phyloP scores from a whole-genome alignment of 2,888 invertebrate genomes.

The Fragum sueziense region DNA sequence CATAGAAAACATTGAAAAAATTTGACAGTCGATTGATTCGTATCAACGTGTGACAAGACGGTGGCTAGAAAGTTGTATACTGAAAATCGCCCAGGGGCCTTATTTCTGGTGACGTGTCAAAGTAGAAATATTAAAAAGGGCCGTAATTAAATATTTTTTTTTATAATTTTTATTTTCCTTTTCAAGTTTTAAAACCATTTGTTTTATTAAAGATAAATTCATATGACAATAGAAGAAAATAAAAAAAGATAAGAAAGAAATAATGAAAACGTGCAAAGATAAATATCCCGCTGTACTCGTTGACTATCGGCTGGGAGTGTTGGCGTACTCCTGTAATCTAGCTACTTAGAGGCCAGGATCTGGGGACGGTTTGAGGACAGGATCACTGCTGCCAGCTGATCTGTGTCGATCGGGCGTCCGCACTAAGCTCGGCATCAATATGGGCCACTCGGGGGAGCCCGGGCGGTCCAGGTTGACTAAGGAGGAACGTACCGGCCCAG shows the following conservation, averaged over 20 bases:
- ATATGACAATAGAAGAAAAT: too few relatives aligned
- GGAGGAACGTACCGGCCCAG: conserved; percentile 21
- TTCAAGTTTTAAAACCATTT: too few relatives aligned
- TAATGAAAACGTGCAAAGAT: not conserved
- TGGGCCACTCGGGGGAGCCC: conserved; percentile 14
- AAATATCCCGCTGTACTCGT: not conserved
- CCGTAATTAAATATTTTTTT: too few relatives aligned
- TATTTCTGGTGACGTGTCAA: too few relatives aligned
- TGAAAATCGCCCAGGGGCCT: too few relatives aligned
- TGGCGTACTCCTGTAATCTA: conserved; percentile 15
- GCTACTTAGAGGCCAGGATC: conserved; percentile 14
- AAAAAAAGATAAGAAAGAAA: not conserved
- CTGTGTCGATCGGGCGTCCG: conserved; percentile 22
- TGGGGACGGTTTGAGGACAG: conserved; percentile 71
- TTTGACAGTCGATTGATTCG: too few relatives aligned
- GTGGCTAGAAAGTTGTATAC: too few relatives aligned
- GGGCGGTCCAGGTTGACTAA: conserved; percentile 16
- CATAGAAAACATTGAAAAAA: too few relatives aligned
- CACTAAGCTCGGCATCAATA: conserved; percentile 22
- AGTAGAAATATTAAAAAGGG: too few relatives aligned
- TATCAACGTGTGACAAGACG: too few relatives aligned
- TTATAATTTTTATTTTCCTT: too few relatives aligned
- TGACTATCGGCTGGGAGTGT: not conserved
- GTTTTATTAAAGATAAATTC: too few relatives aligned
- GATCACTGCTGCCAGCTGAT: conserved; percentile 7